Evolutionary conservation across 2,888 invertebrate species (phyloP), one percentile per base, ranked within the genome.

Genomic region (Himalopsyche tibetana): DNA sequence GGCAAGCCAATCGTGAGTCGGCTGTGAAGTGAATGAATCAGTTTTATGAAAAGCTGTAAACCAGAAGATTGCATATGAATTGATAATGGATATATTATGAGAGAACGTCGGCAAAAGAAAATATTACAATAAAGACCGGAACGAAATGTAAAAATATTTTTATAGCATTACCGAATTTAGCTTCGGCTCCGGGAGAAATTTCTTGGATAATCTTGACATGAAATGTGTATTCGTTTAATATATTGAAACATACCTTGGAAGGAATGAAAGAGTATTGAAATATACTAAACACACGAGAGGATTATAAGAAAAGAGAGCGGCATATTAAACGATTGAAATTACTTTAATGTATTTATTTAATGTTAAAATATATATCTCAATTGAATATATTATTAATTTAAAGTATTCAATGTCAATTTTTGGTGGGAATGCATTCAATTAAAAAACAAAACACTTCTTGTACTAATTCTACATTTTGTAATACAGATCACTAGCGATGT

Each of bases 41-140:
- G 63, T 63, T 63, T 63, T 63, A 63, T 28, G 63, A 63, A 63
- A 28, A 63, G 63, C 63, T 63, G 63, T 63, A 63, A 63, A 63
- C 63, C 63, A 63, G 63, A 63, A 63, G 63, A 63, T 63, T 63
- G 63, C 63, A 63, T 63, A 63, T 63, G 63, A 63, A 63, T 63
- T 63, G 63, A 63, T 63, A 63, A 63, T 63, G 63, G 63, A 63
- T 63, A 63, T 63, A 63, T 63, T 63, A 63, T 63, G 63, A 63
- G 63, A 63, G 19, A 63, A 63, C 63, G 63, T 28, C 28, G 63
- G 63, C n/a, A 63, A 63, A 63, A 63, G 63, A 63, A 63, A 63
- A 63, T 63, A 63, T 63, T 63, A 63, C 63, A 63, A 63, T 63
- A 63, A 63, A 28, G 63, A 28, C 63, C 63, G 28, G 63, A 63